Evolutionary conservation across 2,797 vertebrate species (phyloP).

Genomic region (Brotula barbata): DNA sequence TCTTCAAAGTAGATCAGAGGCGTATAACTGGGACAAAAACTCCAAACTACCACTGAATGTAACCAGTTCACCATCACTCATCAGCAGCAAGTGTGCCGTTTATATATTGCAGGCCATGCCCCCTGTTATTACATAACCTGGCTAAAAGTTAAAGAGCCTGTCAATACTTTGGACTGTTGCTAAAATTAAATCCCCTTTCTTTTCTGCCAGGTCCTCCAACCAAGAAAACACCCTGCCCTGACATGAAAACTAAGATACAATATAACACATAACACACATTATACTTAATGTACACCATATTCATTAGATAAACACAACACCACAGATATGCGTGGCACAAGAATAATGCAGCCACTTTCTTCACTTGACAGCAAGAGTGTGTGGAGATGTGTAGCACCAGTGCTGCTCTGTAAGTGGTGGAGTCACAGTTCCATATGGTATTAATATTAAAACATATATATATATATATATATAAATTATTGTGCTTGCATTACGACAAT

Average conservation of each 20-base stretch:
- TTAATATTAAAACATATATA: no score
- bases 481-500: no score
- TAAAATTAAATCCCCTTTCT: conserved; percentile 47
- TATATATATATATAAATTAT: no score
- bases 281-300: not conserved
- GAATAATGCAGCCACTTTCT: conserved; percentile 13
- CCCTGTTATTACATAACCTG: conserved; percentile 32
- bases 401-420: no score
- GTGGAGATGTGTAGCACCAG: not conserved
- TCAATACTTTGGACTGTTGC: conserved; percentile 39
- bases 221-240: conserved; percentile 38
- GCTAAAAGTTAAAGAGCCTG: conserved; percentile 43
- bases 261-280: not conserved
- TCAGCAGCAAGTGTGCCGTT: conserved; percentile 21
- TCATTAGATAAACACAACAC: conserved; percentile 12
- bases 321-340: conserved; percentile 4
- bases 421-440: no score
- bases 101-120: conserved; percentile 18
- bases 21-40: conserved; percentile 62
- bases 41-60: conserved; percentile 34
- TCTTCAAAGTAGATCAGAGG: conserved; percentile 68
- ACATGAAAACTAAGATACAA: conserved; percentile 2
- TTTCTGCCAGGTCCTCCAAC: conserved; percentile 26
- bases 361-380: conserved; percentile 11
- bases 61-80: conserved; percentile 13